A percentile compares a stretch with the other conserved stretches of the same genome.
These are phyloP conservation scores for Tetragonula carbonaria DNA, from an alignment of 2,888 invertebrate species.

Conservation along the genomic window DNA sequence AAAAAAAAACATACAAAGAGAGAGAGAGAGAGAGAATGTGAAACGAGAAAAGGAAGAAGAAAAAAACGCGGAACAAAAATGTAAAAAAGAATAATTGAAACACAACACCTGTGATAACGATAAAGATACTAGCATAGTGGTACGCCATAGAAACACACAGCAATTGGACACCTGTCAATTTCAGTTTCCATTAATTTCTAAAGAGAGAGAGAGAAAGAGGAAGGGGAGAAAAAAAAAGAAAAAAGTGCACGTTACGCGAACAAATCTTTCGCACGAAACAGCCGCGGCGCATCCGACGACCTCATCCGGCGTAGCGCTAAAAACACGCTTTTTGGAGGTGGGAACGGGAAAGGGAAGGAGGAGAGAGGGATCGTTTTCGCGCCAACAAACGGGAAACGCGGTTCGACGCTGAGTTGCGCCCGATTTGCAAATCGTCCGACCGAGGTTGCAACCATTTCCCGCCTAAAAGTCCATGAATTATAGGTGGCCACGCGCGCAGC, in stretches of 20 bases:
- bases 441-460: conserved; percentile 30
- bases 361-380: conserved; percentile 27
- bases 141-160: conserved; percentile 12
- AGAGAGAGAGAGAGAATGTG: not conserved
- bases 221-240: not conserved
- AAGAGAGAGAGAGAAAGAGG: not conserved
- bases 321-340: conserved; percentile 21
- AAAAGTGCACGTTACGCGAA: conserved; percentile 1
- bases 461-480: conserved; percentile 25
- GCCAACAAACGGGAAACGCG: conserved; percentile 33
- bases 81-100: conserved; percentile 20
- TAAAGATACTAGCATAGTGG: conserved; percentile 3
- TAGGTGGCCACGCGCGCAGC: not conserved
- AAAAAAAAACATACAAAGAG: not conserved
- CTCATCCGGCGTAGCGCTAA: conserved; percentile 13
- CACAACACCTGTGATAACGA: conserved; percentile 12
- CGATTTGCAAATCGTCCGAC: conserved; percentile 39
- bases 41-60: not conserved
- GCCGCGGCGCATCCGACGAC: conserved; percentile 9
- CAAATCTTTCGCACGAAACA: conserved; percentile 35
- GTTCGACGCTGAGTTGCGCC: conserved; percentile 20
- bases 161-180: conserved; percentile 44
- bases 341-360: no score
- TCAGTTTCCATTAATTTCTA: conserved; percentile 36
- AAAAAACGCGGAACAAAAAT: not conserved